These are phyloP conservation scores for Aspidiotus rigidus DNA, from an alignment of 2,888 invertebrate species.

Conservation along the genomic window DNA sequence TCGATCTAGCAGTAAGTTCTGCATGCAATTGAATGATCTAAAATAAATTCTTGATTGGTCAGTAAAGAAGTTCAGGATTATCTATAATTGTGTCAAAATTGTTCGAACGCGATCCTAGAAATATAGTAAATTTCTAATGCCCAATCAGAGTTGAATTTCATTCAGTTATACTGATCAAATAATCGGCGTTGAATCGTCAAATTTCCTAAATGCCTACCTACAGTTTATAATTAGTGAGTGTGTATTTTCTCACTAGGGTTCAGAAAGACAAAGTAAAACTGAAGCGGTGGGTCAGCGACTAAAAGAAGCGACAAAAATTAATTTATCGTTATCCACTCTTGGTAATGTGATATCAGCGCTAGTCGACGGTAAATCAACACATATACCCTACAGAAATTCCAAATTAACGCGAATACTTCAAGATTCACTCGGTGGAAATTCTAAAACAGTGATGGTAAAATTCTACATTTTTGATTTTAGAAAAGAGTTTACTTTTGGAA, in stretches of 20 bases:
- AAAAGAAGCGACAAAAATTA: conserved; percentile 96
- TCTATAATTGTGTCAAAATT: no score
- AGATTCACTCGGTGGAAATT: conserved; percentile 94
- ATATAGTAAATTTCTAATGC: no score
- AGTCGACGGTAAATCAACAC: conserved; percentile 92
- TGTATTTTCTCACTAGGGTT: conserved; percentile 58
- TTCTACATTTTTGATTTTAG: no score
- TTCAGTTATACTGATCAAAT: no score
- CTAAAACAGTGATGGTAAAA: conserved; percentile 81
- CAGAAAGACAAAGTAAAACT: conserved; percentile 93
- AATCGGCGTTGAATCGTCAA: no score
- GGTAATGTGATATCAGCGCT: conserved; percentile 98
- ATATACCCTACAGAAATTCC: conserved; percentile 96
- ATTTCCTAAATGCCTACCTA: no score
- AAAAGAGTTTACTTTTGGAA: neutral
- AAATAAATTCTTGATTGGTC: no score
- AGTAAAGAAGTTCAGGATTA: no score
- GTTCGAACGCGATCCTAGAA: no score
- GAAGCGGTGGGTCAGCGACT: conserved; percentile 86
- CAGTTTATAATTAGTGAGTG: no score
- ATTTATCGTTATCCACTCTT: conserved; percentile 89
- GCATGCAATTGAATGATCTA: neutral
- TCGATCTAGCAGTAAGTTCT: conserved; percentile 80
- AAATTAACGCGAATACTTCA: conserved; percentile 89
- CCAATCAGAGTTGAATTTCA: no score